A percentile compares a stretch with the other conserved stretches of the same genome.
phyloP scores from a whole-genome alignment of 2,113 vertebrate species.

The Protobothrops flavoviridis region DNA sequence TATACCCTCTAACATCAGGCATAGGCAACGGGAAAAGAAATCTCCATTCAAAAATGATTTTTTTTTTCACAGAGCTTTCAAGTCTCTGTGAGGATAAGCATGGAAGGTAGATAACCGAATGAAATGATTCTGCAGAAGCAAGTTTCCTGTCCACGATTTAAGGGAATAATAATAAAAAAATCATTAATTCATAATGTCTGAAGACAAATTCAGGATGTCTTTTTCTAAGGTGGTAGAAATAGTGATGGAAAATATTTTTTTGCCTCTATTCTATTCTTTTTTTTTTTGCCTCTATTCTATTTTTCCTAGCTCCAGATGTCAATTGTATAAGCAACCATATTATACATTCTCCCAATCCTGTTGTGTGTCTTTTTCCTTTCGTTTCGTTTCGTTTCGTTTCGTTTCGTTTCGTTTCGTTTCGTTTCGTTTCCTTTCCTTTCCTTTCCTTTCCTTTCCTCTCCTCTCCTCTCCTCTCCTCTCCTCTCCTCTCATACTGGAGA shows the following conservation, averaged over 20 bases:
- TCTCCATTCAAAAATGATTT: too few relatives aligned
- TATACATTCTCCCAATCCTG: not conserved
- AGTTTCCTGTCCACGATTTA: not conserved
- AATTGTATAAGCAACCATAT: not conserved
- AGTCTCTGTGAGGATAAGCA: too few relatives aligned
- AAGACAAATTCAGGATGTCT: not conserved
- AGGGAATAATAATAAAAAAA: not conserved
- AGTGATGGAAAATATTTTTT: not conserved
- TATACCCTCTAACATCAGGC: not conserved
- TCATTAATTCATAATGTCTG: not conserved
- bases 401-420: not conserved
- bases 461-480: rapidly evolving
- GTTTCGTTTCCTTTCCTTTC: not conserved
- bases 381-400: not conserved
- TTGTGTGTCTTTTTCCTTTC: not conserved
- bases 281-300: not conserved
- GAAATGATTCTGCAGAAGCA: too few relatives aligned
- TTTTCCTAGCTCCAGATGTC: not conserved
- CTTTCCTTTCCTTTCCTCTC: too few relatives aligned
- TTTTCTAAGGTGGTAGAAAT: not conserved
- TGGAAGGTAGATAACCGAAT: too few relatives aligned
- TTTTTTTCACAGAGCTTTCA: too few relatives aligned
- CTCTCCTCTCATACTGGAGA: too few relatives aligned
- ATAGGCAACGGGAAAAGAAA: not conserved
- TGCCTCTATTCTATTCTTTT: too few relatives aligned